Conservation (phyloP, 2,797 vertebrate species). For the Epinephelus malabaricus region DNA sequence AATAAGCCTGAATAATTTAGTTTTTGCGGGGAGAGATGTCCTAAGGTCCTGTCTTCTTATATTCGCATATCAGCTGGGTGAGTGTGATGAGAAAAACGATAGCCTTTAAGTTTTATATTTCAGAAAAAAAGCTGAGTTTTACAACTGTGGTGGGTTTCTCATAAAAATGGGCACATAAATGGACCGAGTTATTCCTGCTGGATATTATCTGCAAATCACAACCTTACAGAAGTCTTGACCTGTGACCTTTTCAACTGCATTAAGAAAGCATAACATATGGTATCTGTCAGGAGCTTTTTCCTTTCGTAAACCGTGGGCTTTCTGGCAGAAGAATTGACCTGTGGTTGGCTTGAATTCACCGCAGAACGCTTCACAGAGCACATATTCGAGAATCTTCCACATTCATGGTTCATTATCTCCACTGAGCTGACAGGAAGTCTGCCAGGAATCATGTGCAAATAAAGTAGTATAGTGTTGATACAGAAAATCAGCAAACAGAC, state of each 20-base stretch:
- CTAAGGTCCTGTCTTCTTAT: constrained; percentile 67
- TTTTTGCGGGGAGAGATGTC: constrained; percentile 63
- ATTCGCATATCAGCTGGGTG: constrained; percentile 44
- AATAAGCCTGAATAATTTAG: constrained; percentile 82
- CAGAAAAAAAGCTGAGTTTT: constrained; percentile 27
- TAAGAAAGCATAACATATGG: constrained; percentile 54
- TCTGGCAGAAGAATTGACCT: constrained; percentile 62
- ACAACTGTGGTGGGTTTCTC: constrained; percentile 2
- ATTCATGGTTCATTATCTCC: constrained; percentile 62
- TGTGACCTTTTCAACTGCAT: constrained; percentile 52
- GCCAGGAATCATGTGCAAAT: constrained; percentile 12
- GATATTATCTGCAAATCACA: constrained; percentile 36
- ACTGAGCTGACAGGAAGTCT: constrained; percentile 56
- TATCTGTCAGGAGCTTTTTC: constrained; percentile 51
- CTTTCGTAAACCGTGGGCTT: constrained; percentile 33
- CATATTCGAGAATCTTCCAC: constrained; percentile 51
- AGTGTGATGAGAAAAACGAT: constrained; percentile 57
- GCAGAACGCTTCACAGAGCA: constrained; percentile 50
- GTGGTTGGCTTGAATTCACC: constrained; percentile 38
- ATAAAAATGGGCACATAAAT: constrained; percentile 26
- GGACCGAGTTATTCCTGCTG: constrained; percentile 14
- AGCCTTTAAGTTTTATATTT: constrained; percentile 51
- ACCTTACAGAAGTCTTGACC: constrained; percentile 27
- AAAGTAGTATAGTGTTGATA: constrained; percentile 28
- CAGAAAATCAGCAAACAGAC: constrained; percentile 39